Evolutionary conservation across 2,113 vertebrate genomes (phyloP).

Genomic region (Archilochus colubris): DNA sequence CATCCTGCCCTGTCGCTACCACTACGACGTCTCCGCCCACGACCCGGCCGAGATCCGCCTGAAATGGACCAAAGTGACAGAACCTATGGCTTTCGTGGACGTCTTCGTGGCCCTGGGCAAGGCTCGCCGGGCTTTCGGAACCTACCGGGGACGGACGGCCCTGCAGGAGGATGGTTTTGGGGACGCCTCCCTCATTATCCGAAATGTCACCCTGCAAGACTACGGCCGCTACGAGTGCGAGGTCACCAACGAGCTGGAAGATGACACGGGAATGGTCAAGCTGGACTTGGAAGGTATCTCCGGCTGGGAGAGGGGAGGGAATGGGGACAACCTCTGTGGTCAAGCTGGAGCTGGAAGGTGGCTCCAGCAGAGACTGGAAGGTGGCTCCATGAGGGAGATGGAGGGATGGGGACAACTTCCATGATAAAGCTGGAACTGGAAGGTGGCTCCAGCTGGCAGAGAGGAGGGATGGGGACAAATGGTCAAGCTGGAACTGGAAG

Average conservation of each 20-base stretch:
- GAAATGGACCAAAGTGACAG: slow-evolving; percentile 94
- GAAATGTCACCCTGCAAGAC: slow-evolving; percentile 92
- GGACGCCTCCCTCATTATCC: slow-evolving; percentile 91
- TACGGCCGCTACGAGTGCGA: slow-evolving; percentile 96
- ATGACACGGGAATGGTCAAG: slow-evolving; percentile 91
- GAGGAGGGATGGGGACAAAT: slow-evolving; percentile 24
- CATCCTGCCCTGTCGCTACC: slow-evolving; percentile 92
- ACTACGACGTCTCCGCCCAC: slow-evolving; percentile 83
- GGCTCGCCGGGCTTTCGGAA: slow-evolving; percentile 84
- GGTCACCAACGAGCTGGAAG: slow-evolving; percentile 94
- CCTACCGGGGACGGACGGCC: slow-evolving; percentile 85
- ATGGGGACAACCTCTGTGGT: too few relatives aligned
- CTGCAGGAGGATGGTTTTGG: slow-evolving; percentile 83
- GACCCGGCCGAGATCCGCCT: slow-evolving; percentile 86
- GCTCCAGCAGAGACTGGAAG: too few relatives aligned
- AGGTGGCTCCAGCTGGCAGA: too few relatives aligned
- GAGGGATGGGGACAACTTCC: too few relatives aligned
- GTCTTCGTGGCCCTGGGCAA: slow-evolving; percentile 92
- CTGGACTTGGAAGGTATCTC: slow-evolving; percentile 90
- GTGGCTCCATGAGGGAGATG: too few relatives aligned
- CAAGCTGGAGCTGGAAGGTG: too few relatives aligned
- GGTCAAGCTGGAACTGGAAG: slow-evolving; percentile 84
- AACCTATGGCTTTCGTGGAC: slow-evolving; percentile 86
- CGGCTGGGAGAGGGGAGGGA: background rate
- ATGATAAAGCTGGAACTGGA: too few relatives aligned